Base-by-base conservation (phyloP, 2,797 vertebrate genomes). In the Pipistrellus kuhlii region DNA sequence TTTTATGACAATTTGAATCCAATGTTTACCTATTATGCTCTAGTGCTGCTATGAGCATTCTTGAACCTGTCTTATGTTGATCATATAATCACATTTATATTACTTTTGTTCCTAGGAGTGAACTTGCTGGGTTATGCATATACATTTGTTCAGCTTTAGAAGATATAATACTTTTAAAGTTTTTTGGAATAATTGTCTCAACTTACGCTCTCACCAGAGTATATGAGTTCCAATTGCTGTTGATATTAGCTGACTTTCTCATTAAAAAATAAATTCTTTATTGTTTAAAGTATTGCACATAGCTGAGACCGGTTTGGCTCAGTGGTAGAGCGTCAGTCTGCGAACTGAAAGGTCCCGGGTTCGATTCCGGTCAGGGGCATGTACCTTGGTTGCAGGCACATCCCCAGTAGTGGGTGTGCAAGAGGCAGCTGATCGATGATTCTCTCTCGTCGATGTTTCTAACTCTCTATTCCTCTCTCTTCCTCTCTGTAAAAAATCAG, bases 161-260 rank as follows among this genome's bases (percentile, higher is more conserved):
- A 78, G 14, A 57, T 44, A n/a, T n/a, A n/a, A n/a, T n/a, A 82
- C 6, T 82, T 30, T 88, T 32, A 94, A n/a, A 30, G 20, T 78
- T 94, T 95, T 83, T 41, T 57, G 83, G 64, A 92, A 81, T 55
- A 94, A 55, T 46, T 84, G 2, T 35, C 69, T 86, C 53, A 73
- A 51, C 71, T 64, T 78, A 69, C 81, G 55, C 17, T 82, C 14
- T 35, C 44, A 93, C 18, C 44, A 76, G 35, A 48, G 18, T 57
- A 5, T 69, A 73, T 46, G 32, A 69, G 48, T 88, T 90, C 78
- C 23, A 85, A 27, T 77, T 66, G 13, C 11, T 82, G 38, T 30
- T 92, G 35, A 41, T 90, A 57, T 85, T 91, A 81, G 48, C 41
- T 90, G 5, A 83, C 32, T 80, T 94, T 92, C 57, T 94, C 25